These are phyloP conservation scores for Hestina assimilis DNA, from an alignment of 1,140 invertebrate genomes.

Conservation along the genomic window DNA sequence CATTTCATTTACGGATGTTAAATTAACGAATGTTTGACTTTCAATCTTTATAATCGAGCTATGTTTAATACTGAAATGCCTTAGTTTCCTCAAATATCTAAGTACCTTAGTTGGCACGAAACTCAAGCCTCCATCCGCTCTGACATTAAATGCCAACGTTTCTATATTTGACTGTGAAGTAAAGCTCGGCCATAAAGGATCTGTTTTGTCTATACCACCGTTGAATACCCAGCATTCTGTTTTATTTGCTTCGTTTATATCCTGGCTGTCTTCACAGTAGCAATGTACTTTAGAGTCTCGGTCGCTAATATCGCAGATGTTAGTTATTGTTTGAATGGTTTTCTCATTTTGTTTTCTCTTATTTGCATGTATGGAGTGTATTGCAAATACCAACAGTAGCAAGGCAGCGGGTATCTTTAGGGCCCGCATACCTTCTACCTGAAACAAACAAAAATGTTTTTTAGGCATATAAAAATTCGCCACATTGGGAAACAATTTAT, in stretches of 20 bases:
- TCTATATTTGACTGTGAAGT: slow-evolving; percentile 83
- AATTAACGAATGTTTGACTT: slow-evolving; percentile 84
- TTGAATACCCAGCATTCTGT: slow-evolving; percentile 84
- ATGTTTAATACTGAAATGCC: slow-evolving; percentile 83
- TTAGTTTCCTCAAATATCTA: slow-evolving; percentile 81
- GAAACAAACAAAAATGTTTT: slow-evolving; percentile 46
- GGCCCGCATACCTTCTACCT: slow-evolving; percentile 73
- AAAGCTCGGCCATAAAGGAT: slow-evolving; percentile 85
- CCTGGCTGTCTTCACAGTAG: slow-evolving; percentile 69
- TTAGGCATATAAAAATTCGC: background rate
- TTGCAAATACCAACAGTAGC: slow-evolving; percentile 68
- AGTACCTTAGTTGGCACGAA: slow-evolving; percentile 85
- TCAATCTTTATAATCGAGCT: slow-evolving; percentile 83
- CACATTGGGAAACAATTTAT: too few relatives aligned
- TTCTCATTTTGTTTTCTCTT: slow-evolving; percentile 67
- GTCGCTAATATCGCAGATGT: slow-evolving; percentile 73
- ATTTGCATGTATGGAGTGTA: slow-evolving; percentile 67
- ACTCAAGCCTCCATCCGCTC: slow-evolving; percentile 81
- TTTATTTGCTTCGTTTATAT: slow-evolving; percentile 68
- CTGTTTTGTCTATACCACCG: slow-evolving; percentile 80
- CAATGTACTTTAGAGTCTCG: slow-evolving; percentile 74
- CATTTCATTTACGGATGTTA: slow-evolving; percentile 83
- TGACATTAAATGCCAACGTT: slow-evolving; percentile 84
- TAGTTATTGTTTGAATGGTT: slow-evolving; percentile 47
- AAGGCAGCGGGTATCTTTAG: slow-evolving; percentile 70